These are phyloP conservation scores for Sander vitreus DNA, from an alignment of 2,113 vertebrate species.

Conservation along the genomic window DNA sequence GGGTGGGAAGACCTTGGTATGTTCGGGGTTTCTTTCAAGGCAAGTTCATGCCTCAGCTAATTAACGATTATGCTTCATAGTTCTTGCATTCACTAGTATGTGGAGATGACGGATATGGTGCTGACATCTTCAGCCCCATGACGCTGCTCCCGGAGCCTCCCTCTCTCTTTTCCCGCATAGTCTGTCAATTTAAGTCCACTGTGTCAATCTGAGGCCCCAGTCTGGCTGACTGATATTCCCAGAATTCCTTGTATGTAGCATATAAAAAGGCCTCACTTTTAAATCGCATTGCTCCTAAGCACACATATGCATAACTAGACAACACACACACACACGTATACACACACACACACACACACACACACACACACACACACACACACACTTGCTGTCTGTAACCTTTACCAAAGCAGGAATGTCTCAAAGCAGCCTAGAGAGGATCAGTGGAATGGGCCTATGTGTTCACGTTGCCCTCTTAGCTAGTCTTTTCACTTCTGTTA, in stretches of 20 bases:
- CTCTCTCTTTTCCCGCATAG: slow-evolving; percentile 51
- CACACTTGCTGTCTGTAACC: slow-evolving; percentile 45
- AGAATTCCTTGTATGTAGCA: slow-evolving; percentile 65
- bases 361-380: slow-evolving; percentile 24
- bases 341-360: background rate
- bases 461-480: slow-evolving; percentile 57
- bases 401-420: slow-evolving; percentile 58
- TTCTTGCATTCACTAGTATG: slow-evolving; percentile 73
- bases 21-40: slow-evolving; percentile 68
- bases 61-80: slow-evolving; percentile 78
- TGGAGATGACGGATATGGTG: slow-evolving; percentile 75
- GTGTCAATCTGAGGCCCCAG: slow-evolving; percentile 69
- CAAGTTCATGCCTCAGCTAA: slow-evolving; percentile 79
- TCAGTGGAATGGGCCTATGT: slow-evolving; percentile 66
- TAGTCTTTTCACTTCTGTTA: slow-evolving; percentile 74
- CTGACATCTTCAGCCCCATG: slow-evolving; percentile 72
- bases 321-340: background rate
- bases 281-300: slow-evolving; percentile 36
- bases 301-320: slow-evolving; percentile 24
- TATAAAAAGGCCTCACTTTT: slow-evolving; percentile 42
- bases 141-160: slow-evolving; percentile 54
- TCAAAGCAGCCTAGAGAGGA: slow-evolving; percentile 61
- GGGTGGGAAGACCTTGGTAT: slow-evolving; percentile 73
- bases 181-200: slow-evolving; percentile 61
- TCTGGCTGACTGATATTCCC: slow-evolving; percentile 62